A percentile compares a stretch with the other conserved stretches of the same genome.
Conservation (phyloP, 2,113 vertebrate species). For the Strigops habroptila region DNA sequence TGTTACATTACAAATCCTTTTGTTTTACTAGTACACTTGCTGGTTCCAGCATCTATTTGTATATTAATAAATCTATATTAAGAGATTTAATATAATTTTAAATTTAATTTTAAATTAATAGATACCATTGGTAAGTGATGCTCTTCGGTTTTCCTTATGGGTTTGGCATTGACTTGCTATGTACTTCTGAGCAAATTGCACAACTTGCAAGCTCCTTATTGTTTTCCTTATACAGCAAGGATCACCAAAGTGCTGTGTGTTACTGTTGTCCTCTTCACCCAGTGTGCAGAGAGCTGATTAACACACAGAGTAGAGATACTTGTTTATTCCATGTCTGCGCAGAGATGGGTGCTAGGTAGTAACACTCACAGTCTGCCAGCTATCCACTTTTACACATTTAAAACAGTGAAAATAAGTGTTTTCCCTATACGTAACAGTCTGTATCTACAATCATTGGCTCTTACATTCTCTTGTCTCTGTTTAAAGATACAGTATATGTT, state of each 20-base stretch:
- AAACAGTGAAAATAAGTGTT: background rate
- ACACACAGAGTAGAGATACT: background rate
- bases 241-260: background rate
- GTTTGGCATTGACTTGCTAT: background rate
- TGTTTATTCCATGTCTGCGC: background rate
- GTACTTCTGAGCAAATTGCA: background rate
- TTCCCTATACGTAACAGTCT: background rate
- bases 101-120: background rate
- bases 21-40: background rate
- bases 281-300: background rate
- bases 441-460: background rate
- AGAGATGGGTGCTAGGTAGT: background rate
- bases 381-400: background rate
- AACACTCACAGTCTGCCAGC: background rate
- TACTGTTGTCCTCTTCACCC: background rate
- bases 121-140: background rate
- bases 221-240: background rate
- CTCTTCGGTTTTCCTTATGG: background rate
- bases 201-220: background rate
- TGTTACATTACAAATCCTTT: background rate
- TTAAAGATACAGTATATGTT: background rate
- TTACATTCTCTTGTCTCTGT: background rate
- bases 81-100: background rate
- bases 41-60: background rate
- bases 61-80: background rate